These are phyloP conservation scores for Colostygia pectinataria DNA, from an alignment of 2,888 invertebrate species.

Conservation along the genomic window DNA sequence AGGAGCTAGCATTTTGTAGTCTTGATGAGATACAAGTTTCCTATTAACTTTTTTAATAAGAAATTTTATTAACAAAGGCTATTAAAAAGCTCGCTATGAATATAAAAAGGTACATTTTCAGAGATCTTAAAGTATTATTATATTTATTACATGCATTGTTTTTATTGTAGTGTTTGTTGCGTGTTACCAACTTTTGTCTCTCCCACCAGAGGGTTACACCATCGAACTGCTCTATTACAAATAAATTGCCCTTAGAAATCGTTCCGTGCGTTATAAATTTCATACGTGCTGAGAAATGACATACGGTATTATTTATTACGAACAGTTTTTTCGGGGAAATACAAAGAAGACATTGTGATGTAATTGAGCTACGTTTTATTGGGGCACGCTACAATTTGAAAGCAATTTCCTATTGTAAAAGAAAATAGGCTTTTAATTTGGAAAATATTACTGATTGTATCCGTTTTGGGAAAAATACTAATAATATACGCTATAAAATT, in stretches of 20 bases:
- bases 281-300: constrained; percentile 84
- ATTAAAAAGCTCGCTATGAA: no score
- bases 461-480: neutral
- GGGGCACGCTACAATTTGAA: constrained; percentile 61
- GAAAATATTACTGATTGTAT: constrained; percentile 13
- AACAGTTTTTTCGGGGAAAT: constrained; percentile 68
- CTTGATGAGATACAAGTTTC: no score
- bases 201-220: constrained; percentile 45
- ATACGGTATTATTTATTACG: constrained; percentile 82
- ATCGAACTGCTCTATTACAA: constrained; percentile 75
- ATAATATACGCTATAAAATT: no score
- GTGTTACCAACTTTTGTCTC: constrained; percentile 21
- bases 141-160: neutral
- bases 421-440: constrained; percentile 35
- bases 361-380: constrained; percentile 76
- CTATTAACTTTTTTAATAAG: neutral
- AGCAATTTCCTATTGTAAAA: constrained; percentile 49
- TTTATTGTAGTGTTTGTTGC: constrained; percentile 12
- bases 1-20: no score
- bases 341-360: constrained; percentile 79
- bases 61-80: neutral
- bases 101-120: no score
- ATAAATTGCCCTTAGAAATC: constrained; percentile 79
- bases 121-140: no score
- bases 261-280: constrained; percentile 79